A percentile compares a stretch with the other conserved stretches of the same genome.
These are phyloP conservation scores for Athalia cordata DNA, from an alignment of 2,888 invertebrate genomes.

Conservation along the genomic window DNA sequence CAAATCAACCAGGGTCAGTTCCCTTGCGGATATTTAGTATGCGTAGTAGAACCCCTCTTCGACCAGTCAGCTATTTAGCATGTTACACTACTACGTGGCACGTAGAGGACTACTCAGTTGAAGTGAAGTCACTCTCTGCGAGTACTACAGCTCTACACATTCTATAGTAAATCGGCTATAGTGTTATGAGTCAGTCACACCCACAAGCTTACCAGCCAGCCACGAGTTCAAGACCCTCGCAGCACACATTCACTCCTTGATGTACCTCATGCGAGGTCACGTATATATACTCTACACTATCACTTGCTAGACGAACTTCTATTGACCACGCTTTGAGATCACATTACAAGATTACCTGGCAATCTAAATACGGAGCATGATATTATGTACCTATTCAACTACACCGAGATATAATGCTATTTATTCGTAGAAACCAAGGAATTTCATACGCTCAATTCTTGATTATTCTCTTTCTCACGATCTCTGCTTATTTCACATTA, in stretches of 20 bases:
- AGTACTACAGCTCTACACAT: constrained; percentile 64
- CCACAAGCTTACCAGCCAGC: constrained; percentile 60
- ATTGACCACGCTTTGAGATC: constrained; percentile 61
- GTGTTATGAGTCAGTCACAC: constrained; percentile 72
- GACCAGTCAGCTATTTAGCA: constrained; percentile 51
- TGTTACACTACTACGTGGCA: constrained; percentile 44
- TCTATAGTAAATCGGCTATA: constrained; percentile 72
- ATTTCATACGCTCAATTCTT: constrained; percentile 15
- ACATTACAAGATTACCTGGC: constrained; percentile 49
- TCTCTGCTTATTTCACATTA: constrained; percentile 2
- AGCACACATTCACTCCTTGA: constrained; percentile 55
- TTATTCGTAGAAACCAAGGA: constrained; percentile 10
- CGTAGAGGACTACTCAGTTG: constrained; percentile 48
- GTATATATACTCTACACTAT: constrained; percentile 51
- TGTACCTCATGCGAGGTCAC: constrained; percentile 63
- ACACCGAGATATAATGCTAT: background rate
- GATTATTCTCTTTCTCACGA: constrained; percentile 28
- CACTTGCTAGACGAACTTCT: constrained; percentile 52
- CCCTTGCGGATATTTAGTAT: constrained; percentile 60
- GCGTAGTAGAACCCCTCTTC: constrained; percentile 56
- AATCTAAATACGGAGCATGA: constrained; percentile 52
- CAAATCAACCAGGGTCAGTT: constrained; percentile 56
- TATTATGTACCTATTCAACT: constrained; percentile 34
- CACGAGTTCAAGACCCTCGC: constrained; percentile 70
- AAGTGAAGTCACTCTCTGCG: constrained; percentile 54